A percentile compares a stretch with the other conserved stretches of the same genome.
These are phyloP conservation scores for Solen grandis DNA, from an alignment of 1,140 invertebrate species.

Conservation along the genomic window DNA sequence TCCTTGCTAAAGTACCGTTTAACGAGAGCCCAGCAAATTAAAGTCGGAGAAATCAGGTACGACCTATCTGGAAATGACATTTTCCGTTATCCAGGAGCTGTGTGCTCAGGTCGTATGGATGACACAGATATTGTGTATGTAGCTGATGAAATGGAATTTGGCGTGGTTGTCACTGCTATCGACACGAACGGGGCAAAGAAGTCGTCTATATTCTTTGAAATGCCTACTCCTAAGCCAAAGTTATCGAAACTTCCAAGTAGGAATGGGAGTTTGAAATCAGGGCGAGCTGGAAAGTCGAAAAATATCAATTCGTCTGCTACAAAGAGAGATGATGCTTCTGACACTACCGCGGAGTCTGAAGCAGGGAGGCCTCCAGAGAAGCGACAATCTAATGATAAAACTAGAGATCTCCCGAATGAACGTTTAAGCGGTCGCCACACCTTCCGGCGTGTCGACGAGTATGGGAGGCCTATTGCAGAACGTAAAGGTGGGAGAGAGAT, in stretches of 20 bases:
- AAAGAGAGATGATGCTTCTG: constrained; percentile 33
- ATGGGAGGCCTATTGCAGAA: background rate
- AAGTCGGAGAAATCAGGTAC: constrained; percentile 26
- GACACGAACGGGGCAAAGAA: constrained; percentile 28
- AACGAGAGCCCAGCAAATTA: constrained; percentile 31
- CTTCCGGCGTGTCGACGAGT: constrained; percentile 47
- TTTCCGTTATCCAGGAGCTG: constrained; percentile 35
- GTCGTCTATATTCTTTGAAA: constrained; percentile 47
- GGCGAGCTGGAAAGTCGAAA: constrained; percentile 1
- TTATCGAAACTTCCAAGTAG: background rate
- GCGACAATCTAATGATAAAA: background rate
- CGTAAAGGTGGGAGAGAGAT: constrained; percentile 25
- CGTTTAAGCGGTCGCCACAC: constrained; percentile 38
- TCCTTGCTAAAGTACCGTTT: constrained; percentile 26
- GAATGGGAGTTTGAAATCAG: constrained; percentile 6
- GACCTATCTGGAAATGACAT: constrained; percentile 39
- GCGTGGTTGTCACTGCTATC: constrained; percentile 27
- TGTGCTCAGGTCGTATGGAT: constrained; percentile 15
- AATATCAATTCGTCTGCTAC: background rate
- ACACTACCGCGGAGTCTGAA: constrained; percentile 17
- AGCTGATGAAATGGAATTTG: constrained; percentile 43
- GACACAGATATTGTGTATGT: constrained; percentile 15
- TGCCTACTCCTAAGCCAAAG: constrained; percentile 3
- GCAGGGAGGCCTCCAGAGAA: background rate
- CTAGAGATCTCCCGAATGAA: background rate